Conservation (phyloP, 2,113 vertebrate genomes). For the Jacana jacana region DNA sequence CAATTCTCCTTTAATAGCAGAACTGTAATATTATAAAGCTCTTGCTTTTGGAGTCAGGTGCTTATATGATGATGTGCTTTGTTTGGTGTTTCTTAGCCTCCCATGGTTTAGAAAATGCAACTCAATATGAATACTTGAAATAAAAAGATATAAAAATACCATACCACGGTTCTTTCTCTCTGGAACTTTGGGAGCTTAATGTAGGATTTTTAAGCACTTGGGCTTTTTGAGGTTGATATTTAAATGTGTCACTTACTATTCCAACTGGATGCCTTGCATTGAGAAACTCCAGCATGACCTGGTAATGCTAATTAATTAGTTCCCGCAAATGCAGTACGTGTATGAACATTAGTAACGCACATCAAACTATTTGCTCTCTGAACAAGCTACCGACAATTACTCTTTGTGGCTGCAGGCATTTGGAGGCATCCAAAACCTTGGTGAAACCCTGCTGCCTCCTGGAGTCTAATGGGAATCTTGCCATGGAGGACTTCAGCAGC, state of each 20-base stretch:
- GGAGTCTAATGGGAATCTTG: constrained; percentile 27
- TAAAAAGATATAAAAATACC: not conserved
- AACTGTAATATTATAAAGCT: not conserved
- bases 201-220: not conserved
- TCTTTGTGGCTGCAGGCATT: not conserved
- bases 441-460: constrained; percentile 58
- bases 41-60: not conserved
- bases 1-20: not conserved
- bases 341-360: not conserved
- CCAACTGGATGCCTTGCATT: not conserved
- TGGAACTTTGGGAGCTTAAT: not conserved
- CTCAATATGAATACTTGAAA: not conserved
- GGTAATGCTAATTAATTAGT: not conserved
- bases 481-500: not conserved
- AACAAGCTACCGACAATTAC: not conserved
- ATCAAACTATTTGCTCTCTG: not conserved
- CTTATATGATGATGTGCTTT: not conserved
- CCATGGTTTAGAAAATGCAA: not conserved
- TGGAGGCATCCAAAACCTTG: not conserved
- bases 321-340: not conserved
- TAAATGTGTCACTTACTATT: not conserved
- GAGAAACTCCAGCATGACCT: not conserved
- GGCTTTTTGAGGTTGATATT: not conserved
- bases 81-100: not conserved
- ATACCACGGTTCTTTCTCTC: not conserved